These are phyloP conservation scores for Ganaspis brasiliensis DNA, from an alignment of 2,888 invertebrate species.

Conservation along the genomic window DNA sequence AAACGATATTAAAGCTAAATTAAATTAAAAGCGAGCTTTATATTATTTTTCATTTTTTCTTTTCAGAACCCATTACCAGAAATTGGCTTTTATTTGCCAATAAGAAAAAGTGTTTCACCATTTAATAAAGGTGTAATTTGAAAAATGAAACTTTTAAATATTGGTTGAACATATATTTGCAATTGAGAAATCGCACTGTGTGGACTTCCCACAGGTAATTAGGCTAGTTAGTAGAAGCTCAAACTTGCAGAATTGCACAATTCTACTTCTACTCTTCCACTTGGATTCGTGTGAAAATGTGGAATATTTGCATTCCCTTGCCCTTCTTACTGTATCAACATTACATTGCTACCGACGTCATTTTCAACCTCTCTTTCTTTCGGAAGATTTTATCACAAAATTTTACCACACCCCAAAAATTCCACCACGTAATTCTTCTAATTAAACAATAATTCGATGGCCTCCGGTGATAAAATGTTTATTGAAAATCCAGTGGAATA, in stretches of 20 bases:
- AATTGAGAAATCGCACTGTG: constrained; percentile 4
- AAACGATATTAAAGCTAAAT: no score
- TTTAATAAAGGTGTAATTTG: no score
- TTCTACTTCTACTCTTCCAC: not conserved
- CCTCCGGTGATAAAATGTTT: no score
- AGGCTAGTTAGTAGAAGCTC: not conserved
- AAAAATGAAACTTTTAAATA: not conserved
- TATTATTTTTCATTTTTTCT: no score
- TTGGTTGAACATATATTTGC: constrained; percentile 6
- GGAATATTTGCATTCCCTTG: not conserved
- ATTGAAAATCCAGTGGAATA: no score
- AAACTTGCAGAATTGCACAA: not conserved
- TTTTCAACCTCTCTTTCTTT: not conserved
- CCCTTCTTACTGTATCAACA: not conserved
- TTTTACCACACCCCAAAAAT: no score
- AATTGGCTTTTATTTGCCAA: no score
- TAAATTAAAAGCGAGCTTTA: no score
- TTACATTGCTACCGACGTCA: not conserved
- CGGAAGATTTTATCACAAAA: not conserved
- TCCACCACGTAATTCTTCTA: no score
- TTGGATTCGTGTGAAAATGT: constrained; percentile 26
- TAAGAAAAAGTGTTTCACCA: no score
- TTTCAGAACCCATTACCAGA: no score
- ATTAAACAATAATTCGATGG: no score
- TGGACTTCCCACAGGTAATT: constrained; percentile 9